Base-by-base conservation (phyloP, 2,113 vertebrate genomes). In the Pelodiscus sinensis region DNA sequence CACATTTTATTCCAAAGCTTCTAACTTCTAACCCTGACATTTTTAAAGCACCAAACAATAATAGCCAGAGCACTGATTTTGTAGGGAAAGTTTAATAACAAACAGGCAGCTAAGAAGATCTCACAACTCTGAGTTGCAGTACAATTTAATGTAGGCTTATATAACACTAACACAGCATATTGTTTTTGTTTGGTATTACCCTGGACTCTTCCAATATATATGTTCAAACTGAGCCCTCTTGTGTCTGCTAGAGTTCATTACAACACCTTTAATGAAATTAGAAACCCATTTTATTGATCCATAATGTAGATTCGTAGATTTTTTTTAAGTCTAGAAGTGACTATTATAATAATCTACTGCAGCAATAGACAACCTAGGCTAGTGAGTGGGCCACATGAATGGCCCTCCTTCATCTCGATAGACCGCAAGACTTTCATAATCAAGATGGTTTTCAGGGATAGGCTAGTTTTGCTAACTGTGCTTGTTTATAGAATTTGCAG, bases 181-280 rank as follows among this genome's bases (percentile, higher is more conserved):
- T 0, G 2, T 38, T 56, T 55, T 62, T n/a, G 16, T 13, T 29
- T 35, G 12, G 54, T 81, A 55, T 29, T 55, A 77, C 31, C 2
- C 12, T 18, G 62, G 38, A 75, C 1, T 9, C 31, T 79, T 82
- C 27, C 10, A 18, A 84, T 44, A 94, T 87, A 79, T 0, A 1
- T n/a, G 90, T 92, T 95, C 84, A 81, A 1, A 83, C 2, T 58
- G 92, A 90, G 96, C 97, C 97, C 93, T 95, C 97, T 24, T 91
- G 97, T 95, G 98, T 91, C 94, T 16, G 5, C 3, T 10, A 6
- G 2, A 2, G 18, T 87, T 85, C 96, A 95, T 85, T 95, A 88
- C 96, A 97, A 86, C 38, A 13, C n/a, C 51, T 8, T 5, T 25
- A 50, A 14, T 11, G n/a, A 85, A n/a, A 57, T 50, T 50, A 2